Evolutionary conservation across 2,113 vertebrate species (phyloP), one percentile per base, ranked within the genome.

Genomic region (Sisor rabdophorus): DNA sequence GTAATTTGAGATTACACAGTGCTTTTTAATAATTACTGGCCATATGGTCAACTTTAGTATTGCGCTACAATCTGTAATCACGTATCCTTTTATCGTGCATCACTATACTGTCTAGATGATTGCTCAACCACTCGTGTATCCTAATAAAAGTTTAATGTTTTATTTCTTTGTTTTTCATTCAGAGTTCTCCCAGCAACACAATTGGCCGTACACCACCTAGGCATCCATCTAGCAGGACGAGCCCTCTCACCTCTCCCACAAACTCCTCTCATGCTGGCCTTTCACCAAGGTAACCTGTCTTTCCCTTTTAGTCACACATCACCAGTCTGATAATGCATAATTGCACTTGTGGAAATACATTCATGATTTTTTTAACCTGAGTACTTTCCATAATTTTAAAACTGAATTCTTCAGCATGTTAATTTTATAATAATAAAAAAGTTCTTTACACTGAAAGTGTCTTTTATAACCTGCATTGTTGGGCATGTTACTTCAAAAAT

Each of bases 211-310:
- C 95, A 11, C 91, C 94, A 22, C 87, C 93, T 20, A 93, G 97
- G 74, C 96, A 97, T 86, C 89, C 94, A 75, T 92, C 94, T 88
- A 98, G 94, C 89, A 93, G 96, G 85, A 95, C 96, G 76, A 98
- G 96, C 83, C 97, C 95, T 48, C 91, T 99, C 80, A 98, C 96
- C 76, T 98, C 97, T 48, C 97, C 97, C 2, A 99, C 96, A 73
- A 98, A 98, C 89, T 98, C 95, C 80, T 99, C 96, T 83, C 96
- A 98, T 9, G 94, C 95, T n/a, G 96, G 96, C 59, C 89, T 98
- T n/a, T 99, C 97, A 77, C 96, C 96, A 78, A 98, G 97, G 97
- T 99, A 95, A 87, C 64, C 2, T 16, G n/a, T 13, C 0, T 17
- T 0, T 2, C 7, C 6, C 10, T 24, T 6, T 1, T 13, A 19